Base-by-base conservation (phyloP, 2,888 invertebrate species). In the Dynastes grantii region DNA sequence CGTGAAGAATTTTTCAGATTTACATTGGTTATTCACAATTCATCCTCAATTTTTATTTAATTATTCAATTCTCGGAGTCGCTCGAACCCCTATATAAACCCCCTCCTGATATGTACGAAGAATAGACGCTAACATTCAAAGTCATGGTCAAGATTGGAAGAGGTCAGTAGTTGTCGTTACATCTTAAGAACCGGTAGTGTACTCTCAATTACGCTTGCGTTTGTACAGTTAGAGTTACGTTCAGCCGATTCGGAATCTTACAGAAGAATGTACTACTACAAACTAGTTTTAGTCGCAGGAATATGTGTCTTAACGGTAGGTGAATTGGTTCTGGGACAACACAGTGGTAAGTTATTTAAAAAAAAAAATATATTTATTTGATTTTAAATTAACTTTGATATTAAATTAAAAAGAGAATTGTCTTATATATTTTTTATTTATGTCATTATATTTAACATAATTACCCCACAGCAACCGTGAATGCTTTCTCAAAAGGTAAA, bases 131-230 rank as follows among this genome's bases (percentile, higher is more conserved):
- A 71, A 73, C 83, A 81, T 80, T 83, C 86, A 87, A 86, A 86
- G 87, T 87, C 87, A 87, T 85, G 87, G 87, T 83, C 87, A 85
- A 83, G 83, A 80, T 81, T 83, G 82, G 83, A 85, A 83, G 87
- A 87, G 87, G 87, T 87, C 87, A 87, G 85, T 87, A 85, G 85
- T 84, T 81, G 83, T 82, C 82, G 80, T 81, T 81, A 81, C 82
- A 82, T 85, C 84, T 81, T 81, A 78, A 81, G 81, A 78, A 78
- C 71, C 73, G 71, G 80, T 80, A 78, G 78, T 76, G 65, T 22
- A 37, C 27, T 11, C 45, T 29, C 45, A 58, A 68, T 68, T 68
- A 58, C 16, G 32, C 45, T 45, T 45, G 1, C 11, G 45, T 11
- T 32, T 61, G 22, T 70, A 73, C 65, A 40, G 27, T 65, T 53